These are phyloP conservation scores for Nephrocerus scutellatus DNA, from an alignment of 2,888 invertebrate genomes.

Conservation along the genomic window DNA sequence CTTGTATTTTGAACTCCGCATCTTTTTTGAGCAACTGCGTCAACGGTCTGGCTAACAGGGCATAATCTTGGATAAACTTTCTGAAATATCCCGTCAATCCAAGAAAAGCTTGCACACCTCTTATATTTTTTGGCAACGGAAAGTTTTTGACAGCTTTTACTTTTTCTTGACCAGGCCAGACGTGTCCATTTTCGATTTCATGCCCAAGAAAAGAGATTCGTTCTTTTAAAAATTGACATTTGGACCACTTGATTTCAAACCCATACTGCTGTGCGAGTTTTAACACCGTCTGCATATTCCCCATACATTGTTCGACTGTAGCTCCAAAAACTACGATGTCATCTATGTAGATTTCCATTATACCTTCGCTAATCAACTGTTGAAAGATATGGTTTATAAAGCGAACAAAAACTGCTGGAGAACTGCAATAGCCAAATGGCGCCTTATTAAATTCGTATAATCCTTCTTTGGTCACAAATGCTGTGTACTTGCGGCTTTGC, in stretches of 20 bases:
- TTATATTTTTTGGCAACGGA: slow-evolving; percentile 14
- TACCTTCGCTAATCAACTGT: slow-evolving; percentile 9
- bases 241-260: slow-evolving; percentile 13
- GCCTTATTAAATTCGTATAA: slow-evolving; percentile 40
- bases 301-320: slow-evolving; percentile 6
- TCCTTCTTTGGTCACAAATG: slow-evolving; percentile 41
- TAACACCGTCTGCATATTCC: slow-evolving; percentile 17
- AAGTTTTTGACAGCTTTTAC: too few species aligned
- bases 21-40: too few species aligned
- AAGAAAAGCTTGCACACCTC: slow-evolving; percentile 14
- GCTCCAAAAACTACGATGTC: slow-evolving; percentile 15
- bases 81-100: slow-evolving; percentile 16
- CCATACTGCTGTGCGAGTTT: slow-evolving; percentile 3
- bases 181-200: slow-evolving; percentile 6
- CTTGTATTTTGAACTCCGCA: too few species aligned
- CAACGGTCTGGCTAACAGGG: too few species aligned
- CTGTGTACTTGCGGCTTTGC: too few species aligned
- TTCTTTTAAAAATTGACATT: slow-evolving; percentile 11
- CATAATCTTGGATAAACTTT: slow-evolving; percentile 11
- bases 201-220: slow-evolving; percentile 15
- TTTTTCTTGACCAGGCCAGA: slow-evolving; percentile 17
- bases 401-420: slow-evolving; percentile 36
- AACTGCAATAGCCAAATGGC: slow-evolving; percentile 41
- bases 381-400: slow-evolving; percentile 16
- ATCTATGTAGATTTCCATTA: slow-evolving; percentile 16